phyloP scores from a whole-genome alignment of 2,888 invertebrate species.

The Melieria omissa region DNA sequence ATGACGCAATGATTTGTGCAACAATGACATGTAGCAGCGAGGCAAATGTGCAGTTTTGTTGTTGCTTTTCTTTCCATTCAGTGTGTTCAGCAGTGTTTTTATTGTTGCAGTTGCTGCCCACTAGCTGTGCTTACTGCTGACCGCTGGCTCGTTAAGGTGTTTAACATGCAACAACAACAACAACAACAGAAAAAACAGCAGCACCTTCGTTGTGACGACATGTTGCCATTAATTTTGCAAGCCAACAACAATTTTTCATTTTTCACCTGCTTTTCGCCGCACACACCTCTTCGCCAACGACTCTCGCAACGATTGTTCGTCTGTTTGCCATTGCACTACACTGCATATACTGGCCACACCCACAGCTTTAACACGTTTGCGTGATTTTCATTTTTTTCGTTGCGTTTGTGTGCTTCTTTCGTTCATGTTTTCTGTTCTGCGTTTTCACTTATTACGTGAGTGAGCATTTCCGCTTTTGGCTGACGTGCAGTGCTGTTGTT shows the following conservation, averaged over 20 bases:
- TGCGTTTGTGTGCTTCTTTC: too few species aligned
- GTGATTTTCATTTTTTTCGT: too few species aligned
- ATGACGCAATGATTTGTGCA: not conserved
- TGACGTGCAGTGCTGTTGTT: too few species aligned
- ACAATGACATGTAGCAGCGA: not conserved
- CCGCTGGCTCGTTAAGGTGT: not conserved
- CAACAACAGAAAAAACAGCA: constrained; percentile 1
- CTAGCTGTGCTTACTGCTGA: not conserved
- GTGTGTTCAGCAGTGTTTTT: not conserved
- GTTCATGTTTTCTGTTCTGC: too few species aligned
- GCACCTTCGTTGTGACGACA: not conserved
- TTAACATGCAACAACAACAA: not conserved
- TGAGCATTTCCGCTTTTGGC: too few species aligned
- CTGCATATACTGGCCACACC: too few species aligned
- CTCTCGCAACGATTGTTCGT: too few species aligned
- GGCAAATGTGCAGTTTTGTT: not conserved
- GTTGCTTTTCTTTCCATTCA: not conserved
- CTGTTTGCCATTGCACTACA: too few species aligned
- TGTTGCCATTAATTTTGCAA: not conserved
- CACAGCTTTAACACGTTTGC: too few species aligned
- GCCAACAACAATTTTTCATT: not conserved
- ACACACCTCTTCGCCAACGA: too few species aligned
- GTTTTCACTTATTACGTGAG: too few species aligned
- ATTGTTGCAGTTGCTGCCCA: not conserved
- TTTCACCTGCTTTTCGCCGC: too few species aligned